Conservation (phyloP, 2,888 invertebrate species). For the Aethes cnicana region DNA sequence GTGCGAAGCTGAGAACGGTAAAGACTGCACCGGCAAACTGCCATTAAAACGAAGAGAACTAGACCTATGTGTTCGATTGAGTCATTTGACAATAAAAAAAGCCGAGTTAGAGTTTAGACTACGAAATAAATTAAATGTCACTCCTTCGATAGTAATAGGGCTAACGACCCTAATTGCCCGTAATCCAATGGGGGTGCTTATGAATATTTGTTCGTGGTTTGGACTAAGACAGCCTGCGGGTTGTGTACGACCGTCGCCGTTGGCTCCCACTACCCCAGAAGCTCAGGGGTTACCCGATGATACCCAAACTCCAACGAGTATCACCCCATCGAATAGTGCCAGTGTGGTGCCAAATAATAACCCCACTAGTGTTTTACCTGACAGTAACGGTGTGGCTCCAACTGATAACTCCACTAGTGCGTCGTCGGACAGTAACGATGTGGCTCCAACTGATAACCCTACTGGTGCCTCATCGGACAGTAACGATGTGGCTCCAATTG, state of each 20-base stretch:
- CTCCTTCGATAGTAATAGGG: not conserved
- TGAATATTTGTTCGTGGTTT: slow-evolving; percentile 1
- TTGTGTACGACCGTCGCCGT: not conserved
- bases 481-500: too few species aligned
- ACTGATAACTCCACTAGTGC: too few species aligned
- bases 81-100: not conserved
- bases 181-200: not conserved
- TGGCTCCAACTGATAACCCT: too few species aligned
- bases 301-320: too few species aligned
- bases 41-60: not conserved
- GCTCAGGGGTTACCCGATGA: too few species aligned
- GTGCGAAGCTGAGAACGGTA: not conserved
- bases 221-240: slow-evolving; percentile 1
- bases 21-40: not conserved
- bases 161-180: not conserved
- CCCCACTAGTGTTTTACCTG: too few species aligned
- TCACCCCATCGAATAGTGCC: too few species aligned
- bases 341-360: too few species aligned
- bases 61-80: not conserved
- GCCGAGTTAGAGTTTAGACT: not conserved
- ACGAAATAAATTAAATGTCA: not conserved
- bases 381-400: too few species aligned
- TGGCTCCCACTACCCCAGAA: not conserved
- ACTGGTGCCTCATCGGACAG: too few species aligned
- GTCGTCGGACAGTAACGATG: too few species aligned